Evolutionary conservation across 2,888 invertebrate species (phyloP), one percentile per base, ranked within the genome.

Genomic region (Plutella xylostella): DNA sequence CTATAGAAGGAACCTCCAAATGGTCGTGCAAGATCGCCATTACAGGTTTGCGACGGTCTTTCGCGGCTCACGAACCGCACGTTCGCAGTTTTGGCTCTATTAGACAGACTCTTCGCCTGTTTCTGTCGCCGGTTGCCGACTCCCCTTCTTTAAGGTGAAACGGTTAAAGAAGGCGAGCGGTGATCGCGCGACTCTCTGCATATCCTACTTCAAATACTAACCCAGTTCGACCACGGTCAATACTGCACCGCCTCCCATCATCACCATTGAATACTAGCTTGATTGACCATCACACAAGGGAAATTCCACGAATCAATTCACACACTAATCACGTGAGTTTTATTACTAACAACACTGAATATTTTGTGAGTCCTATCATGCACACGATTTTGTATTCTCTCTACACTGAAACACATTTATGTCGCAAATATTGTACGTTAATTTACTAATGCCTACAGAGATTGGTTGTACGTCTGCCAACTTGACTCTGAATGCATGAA

Each of bases 11-110:
- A 86, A 97, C 97, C 72, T 97, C 97, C 85, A 97, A 97, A 89
- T 97, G 97, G 97, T 97, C 97, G 85, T 96, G 96, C 92, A 97
- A 97, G 92, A 96, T 97, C 89, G 96, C 96, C 86, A 97, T 97
- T 80, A 97, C 97, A 96, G 97, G 97, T 97, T 92, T 84, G 84
- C 82, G 68, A 77, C 72, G 78, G 82, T 79, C 79, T 84, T 80
- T 82, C 63, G 80, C 82, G 83, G 82, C 82, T 76, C 63, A 19
- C 62, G 75, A 68, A 70, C 80, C 80, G 82, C 82, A 74, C 77
- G 76, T 72, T 80, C 79, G 79, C 80, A 80, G 67, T 71, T 77
- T 78, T 80, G 75, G 71, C 66, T 76, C 80, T 83, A 80, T 82
- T 82, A 82, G 82, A 73, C 68, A 69, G 65, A 65, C 54, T 68